Evolutionary conservation across 2,888 invertebrate genomes (phyloP), one percentile per base, ranked within the genome.

Genomic region (Epirrhoe tristata): DNA sequence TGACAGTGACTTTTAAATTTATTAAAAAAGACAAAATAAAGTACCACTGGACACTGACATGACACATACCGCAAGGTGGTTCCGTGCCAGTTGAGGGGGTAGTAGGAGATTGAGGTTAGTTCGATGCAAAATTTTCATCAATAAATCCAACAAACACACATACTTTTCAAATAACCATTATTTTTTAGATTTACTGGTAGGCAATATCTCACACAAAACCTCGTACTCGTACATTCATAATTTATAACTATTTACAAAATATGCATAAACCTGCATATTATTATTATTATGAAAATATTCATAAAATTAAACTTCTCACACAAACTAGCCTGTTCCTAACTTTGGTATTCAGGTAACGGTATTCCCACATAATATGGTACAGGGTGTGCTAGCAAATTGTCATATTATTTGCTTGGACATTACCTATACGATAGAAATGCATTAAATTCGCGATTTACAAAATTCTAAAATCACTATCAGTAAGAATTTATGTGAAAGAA

Each of bases 311-410:
- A 65, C 69, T 67, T 69, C 61, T 58, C 53, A 46, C 48, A 50
- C 54, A 69, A 70, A 66, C 63, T 71, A 72, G 77, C 77, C 84
- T 60, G 58, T 68, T 87, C 76, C 75, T 74, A 85, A 87, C 87
- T 63, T 63, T 56, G 62, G 52, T 48, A 57, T 87, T 84, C 90
- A 92, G 91, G 91, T 92, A 92, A 87, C 86, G 85, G 74, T 76
- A 76, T 89, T 92, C 91, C 85, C 92, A 89, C 83, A 87, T 83
- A 79, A 85, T 82, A 83, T 70, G 12, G 60, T 68, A 61, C 58
- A 61, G 65, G 53, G 3, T 68, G 56, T 17, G 16, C 32, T 39
- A 0, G 1, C 1, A 46, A 46, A 46, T 8, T 36, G 36, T 8
- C 7, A 36, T 14, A 14, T 14, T 14, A 4, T 14, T 3, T 4